A percentile compares a stretch with the other conserved stretches of the same genome.
phyloP scores from a whole-genome alignment of 2,113 vertebrate genomes.

The Sorex araneus region DNA sequence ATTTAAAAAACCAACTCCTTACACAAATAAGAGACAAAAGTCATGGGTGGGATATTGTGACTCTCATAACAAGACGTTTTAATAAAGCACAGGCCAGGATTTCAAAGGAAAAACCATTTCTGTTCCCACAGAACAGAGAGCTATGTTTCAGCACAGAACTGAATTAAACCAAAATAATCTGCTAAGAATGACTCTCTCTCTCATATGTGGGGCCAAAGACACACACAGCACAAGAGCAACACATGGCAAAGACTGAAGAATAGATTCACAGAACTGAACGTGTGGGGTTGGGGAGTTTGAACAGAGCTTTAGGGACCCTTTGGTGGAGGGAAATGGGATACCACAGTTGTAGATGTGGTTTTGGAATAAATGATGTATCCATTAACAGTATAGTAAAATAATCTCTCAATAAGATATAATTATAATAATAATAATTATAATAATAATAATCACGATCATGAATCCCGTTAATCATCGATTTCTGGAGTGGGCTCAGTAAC shows the following conservation, averaged over 20 bases:
- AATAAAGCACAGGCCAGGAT: not conserved
- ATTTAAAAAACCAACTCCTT: conserved; percentile 39
- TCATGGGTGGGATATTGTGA: not conserved
- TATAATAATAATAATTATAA: no score
- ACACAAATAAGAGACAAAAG: conserved; percentile 8
- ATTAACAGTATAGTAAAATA: no score
- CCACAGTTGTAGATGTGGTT: no score
- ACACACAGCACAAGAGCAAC: no score
- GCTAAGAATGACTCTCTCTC: not conserved
- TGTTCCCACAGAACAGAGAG: conserved; percentile 1
- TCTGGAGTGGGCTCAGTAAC: no score
- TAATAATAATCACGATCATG: no score
- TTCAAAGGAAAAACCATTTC: conserved; percentile 35
- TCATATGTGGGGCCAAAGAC: no score
- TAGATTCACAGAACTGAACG: no score
- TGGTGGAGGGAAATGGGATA: not conserved
- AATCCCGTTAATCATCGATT: no score
- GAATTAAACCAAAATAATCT: conserved; percentile 39
- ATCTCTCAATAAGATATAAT: no score
- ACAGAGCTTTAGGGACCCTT: not conserved
- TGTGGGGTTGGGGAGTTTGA: not conserved
- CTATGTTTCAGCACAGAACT: not conserved
- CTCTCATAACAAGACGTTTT: conserved; percentile 39
- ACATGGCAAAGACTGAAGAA: no score
- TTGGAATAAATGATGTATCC: no score